A percentile compares a stretch with the other conserved stretches of the same genome.
These are phyloP conservation scores for Drosophila sproati DNA, from an alignment of 1,140 invertebrate species.

Conservation along the genomic window DNA sequence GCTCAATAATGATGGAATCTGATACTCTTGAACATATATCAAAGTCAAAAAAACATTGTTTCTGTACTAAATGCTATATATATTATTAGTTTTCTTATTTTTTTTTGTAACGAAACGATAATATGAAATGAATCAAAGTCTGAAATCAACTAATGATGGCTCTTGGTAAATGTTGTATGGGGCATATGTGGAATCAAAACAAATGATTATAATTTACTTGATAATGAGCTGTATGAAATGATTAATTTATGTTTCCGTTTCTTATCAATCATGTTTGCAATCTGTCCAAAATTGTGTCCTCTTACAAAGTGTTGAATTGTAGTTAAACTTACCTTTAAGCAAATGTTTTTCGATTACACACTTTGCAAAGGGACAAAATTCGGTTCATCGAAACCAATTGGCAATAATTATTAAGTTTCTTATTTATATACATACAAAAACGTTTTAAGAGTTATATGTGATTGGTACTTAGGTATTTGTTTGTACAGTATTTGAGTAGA, in stretches of 20 bases:
- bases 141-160: slow-evolving; percentile 48
- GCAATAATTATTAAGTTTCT: slow-evolving; percentile 17
- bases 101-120: slow-evolving; percentile 30
- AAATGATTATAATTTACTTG: slow-evolving; percentile 38
- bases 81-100: neutral
- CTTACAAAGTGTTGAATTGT: slow-evolving; percentile 38
- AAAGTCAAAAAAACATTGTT: slow-evolving; percentile 21
- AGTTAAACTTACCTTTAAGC: slow-evolving; percentile 47
- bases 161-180: slow-evolving; percentile 52
- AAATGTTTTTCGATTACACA: neutral
- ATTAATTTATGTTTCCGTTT: slow-evolving; percentile 31
- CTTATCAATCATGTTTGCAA: slow-evolving; percentile 9
- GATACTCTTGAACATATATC: slow-evolving; percentile 68
- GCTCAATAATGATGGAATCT: slow-evolving; percentile 85
- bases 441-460: slow-evolving; percentile 54
- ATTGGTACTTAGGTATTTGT: slow-evolving; percentile 31
- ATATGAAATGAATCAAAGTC: slow-evolving; percentile 48
- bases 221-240: slow-evolving; percentile 62
- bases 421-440: slow-evolving; percentile 70
- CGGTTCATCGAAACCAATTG: slow-evolving; percentile 24
- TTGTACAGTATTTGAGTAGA: slow-evolving; percentile 47
- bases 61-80: slow-evolving; percentile 29
- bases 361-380: slow-evolving; percentile 67
- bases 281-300: slow-evolving; percentile 56
- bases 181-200: slow-evolving; percentile 10